Evolutionary conservation across 2,888 invertebrate genomes (phyloP).

Genomic region (Periphyllus acericola): DNA sequence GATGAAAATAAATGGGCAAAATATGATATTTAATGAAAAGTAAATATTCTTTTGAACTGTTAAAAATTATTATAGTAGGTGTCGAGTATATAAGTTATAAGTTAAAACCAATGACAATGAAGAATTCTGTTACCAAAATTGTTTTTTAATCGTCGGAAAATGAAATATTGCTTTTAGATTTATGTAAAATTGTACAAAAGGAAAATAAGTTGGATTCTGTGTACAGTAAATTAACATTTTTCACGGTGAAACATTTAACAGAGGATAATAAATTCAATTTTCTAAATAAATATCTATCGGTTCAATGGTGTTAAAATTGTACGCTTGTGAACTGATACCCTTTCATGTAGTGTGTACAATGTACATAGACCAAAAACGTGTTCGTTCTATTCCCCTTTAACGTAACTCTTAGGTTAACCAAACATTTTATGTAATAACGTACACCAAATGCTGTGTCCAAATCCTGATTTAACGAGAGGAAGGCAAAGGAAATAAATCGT

Average conservation of each 20-base stretch:
- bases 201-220: too few relatives aligned
- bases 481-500: not conserved
- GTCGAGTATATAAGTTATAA: too few relatives aligned
- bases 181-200: too few relatives aligned
- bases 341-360: not conserved
- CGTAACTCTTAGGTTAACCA: not conserved
- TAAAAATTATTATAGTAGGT: too few relatives aligned
- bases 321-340: not conserved
- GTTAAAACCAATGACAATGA: too few relatives aligned
- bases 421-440: not conserved
- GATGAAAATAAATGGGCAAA: too few relatives aligned
- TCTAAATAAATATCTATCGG: not conserved
- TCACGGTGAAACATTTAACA: not conserved
- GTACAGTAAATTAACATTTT: too few relatives aligned
- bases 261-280: not conserved
- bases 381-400: not conserved
- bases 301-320: not conserved
- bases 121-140: too few relatives aligned
- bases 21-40: too few relatives aligned
- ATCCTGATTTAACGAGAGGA: conserved; percentile 14
- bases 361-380: not conserved
- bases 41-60: too few relatives aligned
- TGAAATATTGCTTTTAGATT: too few relatives aligned
- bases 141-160: too few relatives aligned
- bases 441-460: not conserved